These are phyloP conservation scores for Pyrrhia umbra DNA, from an alignment of 2,888 invertebrate genomes.

Conservation along the genomic window DNA sequence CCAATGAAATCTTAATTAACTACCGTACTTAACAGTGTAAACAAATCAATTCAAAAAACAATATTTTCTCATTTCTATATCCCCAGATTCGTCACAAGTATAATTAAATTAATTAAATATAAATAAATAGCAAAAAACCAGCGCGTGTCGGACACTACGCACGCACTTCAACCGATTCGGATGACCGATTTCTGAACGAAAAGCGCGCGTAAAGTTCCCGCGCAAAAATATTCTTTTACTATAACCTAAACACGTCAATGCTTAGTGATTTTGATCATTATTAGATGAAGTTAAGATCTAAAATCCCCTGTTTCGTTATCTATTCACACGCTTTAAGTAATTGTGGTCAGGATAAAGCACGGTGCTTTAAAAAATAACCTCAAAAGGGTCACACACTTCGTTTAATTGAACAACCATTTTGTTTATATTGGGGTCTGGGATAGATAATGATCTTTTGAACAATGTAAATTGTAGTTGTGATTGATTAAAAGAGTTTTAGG, in stretches of 20 bases:
- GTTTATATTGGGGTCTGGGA: constrained; percentile 55
- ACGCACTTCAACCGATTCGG: constrained; percentile 79
- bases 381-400: constrained; percentile 80
- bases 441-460: constrained; percentile 56
- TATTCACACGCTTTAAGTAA: constrained; percentile 60
- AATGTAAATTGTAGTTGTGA: constrained; percentile 33
- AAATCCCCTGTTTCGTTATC: constrained; percentile 38
- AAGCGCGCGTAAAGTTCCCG: constrained; percentile 72
- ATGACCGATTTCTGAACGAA: constrained; percentile 77
- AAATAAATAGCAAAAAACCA: constrained; percentile 75
- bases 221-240: constrained; percentile 69
- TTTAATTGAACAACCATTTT: constrained; percentile 76
- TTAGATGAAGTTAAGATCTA: neutral
- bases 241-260: constrained; percentile 26
- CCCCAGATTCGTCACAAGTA: constrained; percentile 71
- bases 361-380: constrained; percentile 70
- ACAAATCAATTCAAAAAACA: constrained; percentile 54
- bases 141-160: constrained; percentile 82
- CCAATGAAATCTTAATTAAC: constrained; percentile 5
- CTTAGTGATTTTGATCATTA: constrained; percentile 16
- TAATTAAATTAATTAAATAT: constrained; percentile 85
- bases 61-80: constrained; percentile 56
- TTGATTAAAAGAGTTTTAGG: constrained; percentile 38
- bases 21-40: constrained; percentile 27
- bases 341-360: constrained; percentile 59